A percentile compares a stretch with the other conserved stretches of the same genome.
phyloP scores from a whole-genome alignment of 1,140 invertebrate species.

The Drosophila obscura region DNA sequence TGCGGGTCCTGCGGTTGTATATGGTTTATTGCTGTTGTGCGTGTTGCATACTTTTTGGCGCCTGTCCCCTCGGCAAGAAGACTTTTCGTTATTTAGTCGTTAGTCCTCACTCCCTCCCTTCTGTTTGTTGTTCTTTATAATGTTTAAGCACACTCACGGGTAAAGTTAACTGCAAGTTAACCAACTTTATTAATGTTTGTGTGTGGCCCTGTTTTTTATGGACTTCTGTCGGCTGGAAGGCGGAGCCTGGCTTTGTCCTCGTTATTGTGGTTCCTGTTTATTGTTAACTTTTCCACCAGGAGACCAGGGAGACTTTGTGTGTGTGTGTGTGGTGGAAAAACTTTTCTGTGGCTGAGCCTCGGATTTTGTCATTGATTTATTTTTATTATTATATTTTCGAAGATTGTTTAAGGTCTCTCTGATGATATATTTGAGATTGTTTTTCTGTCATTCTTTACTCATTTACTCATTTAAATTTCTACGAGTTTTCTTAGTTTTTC shows the following conservation, averaged over 20 bases:
- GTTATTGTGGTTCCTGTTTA: slow-evolving; percentile 45
- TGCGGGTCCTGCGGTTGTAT: slow-evolving; percentile 53
- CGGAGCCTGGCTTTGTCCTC: slow-evolving; percentile 16
- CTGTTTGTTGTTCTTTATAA: slow-evolving; percentile 62
- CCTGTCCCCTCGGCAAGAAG: slow-evolving; percentile 38
- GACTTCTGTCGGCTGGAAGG: slow-evolving; percentile 41
- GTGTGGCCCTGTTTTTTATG: slow-evolving; percentile 17
- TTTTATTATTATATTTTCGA: slow-evolving; percentile 35
- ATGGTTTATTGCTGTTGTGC: slow-evolving; percentile 76
- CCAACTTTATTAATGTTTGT: slow-evolving; percentile 78
- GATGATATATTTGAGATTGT: too few relatives aligned
- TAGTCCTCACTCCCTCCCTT: slow-evolving; percentile 48
- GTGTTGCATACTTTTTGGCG: slow-evolving; percentile 74
- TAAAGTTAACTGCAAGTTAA: slow-evolving; percentile 80
- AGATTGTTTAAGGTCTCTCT: too few relatives aligned
- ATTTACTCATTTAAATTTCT: too few relatives aligned
- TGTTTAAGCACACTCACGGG: slow-evolving; percentile 80
- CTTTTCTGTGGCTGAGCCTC: slow-evolving; percentile 7
- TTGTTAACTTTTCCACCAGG: slow-evolving; percentile 18
- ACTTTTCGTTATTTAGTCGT: slow-evolving; percentile 62
- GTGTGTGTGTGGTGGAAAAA: slow-evolving; percentile 31
- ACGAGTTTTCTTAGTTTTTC: too few relatives aligned
- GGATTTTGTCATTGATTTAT: slow-evolving; percentile 32
- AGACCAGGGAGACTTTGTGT: slow-evolving; percentile 42
- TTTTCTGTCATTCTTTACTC: too few relatives aligned